A percentile compares a stretch with the other conserved stretches of the same genome.
Evolutionary conservation across 2,888 invertebrate genomes (phyloP).

Genomic region (Athripsodes cinereus): DNA sequence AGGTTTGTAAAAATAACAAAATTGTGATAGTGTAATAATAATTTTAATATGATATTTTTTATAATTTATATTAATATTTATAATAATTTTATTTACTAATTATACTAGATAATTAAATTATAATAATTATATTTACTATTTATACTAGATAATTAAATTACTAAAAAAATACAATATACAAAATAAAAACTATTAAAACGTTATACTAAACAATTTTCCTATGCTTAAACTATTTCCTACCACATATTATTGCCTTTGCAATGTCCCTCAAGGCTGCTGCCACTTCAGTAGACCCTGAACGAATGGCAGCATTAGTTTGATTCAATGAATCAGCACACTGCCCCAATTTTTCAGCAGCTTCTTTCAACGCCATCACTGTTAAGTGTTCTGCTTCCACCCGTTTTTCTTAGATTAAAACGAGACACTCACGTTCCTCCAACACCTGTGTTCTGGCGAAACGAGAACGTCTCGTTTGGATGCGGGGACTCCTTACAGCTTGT

Average conservation of each 20-base stretch:
- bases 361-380: neutral
- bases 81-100: too few species aligned
- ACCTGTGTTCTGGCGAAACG: neutral
- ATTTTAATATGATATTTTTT: too few species aligned
- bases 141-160: neutral
- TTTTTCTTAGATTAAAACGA: too few species aligned
- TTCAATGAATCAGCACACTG: neutral
- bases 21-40: too few species aligned
- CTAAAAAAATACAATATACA: too few species aligned
- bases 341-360: too few species aligned
- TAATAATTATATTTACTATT: neutral
- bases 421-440: neutral
- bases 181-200: too few species aligned
- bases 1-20: too few species aligned
- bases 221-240: too few species aligned
- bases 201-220: neutral
- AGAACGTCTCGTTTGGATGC: too few species aligned
- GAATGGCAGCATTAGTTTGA: neutral
- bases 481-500: neutral
- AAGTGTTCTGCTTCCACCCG: too few species aligned
- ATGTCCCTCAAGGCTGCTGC: constrained; percentile 8
- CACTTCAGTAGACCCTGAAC: neutral
- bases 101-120: neutral
- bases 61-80: too few species aligned
- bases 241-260: neutral